Conservation (phyloP, 2,113 vertebrate species). For the Porphyrio hochstetteri region DNA sequence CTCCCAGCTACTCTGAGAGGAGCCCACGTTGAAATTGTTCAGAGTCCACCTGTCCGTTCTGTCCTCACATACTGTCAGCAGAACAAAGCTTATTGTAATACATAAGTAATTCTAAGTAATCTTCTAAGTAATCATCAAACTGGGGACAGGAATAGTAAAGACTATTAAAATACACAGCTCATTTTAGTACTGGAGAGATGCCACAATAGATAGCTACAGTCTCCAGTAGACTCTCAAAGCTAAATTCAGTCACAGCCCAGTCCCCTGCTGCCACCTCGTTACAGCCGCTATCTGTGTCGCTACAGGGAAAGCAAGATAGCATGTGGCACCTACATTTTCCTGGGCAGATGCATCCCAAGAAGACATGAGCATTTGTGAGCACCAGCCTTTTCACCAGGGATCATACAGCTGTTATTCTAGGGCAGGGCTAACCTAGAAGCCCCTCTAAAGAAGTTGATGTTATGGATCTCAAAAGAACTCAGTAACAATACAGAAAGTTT, state of each 20-base stretch:
- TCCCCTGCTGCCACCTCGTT: background rate
- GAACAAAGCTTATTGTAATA: background rate
- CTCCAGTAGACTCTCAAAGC: background rate
- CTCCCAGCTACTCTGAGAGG: background rate
- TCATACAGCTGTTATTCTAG: background rate
- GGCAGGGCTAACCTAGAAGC: background rate
- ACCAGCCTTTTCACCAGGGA: background rate
- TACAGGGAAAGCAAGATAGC: background rate
- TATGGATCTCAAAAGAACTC: background rate
- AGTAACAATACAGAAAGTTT: background rate
- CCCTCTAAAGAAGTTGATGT: background rate
- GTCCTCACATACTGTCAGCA: background rate
- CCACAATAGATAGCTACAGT: background rate
- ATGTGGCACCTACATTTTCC: background rate
- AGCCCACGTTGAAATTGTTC: accelerated
- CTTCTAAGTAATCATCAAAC: background rate
- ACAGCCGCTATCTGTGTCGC: background rate
- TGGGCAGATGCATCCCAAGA: background rate
- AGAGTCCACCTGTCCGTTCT: background rate
- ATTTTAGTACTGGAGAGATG: background rate
- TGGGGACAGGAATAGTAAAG: background rate
- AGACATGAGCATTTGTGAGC: accelerated
- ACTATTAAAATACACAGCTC: background rate
- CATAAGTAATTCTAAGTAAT: background rate
- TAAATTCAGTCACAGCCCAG: background rate